These are phyloP conservation scores for Pachycephus smyrnensis DNA, from an alignment of 2,888 invertebrate species.

Conservation along the genomic window DNA sequence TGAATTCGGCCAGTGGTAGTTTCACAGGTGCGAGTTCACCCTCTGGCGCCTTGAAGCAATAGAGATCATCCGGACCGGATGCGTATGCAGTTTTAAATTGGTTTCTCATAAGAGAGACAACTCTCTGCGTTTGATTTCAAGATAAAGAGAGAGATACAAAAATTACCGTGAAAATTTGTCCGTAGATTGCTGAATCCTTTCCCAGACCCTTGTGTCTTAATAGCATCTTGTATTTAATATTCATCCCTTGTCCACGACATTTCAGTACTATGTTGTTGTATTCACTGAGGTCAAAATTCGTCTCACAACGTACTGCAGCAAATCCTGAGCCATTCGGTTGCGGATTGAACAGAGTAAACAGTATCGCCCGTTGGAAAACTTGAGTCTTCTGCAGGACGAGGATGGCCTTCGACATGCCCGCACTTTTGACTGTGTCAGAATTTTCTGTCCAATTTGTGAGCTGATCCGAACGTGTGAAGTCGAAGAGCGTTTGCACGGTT, in stretches of 20 bases:
- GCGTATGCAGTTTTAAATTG: background rate
- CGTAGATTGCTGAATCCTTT: slow-evolving; percentile 59
- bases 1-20: slow-evolving; percentile 62
- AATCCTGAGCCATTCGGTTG: slow-evolving; percentile 67
- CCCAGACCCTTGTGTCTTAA: slow-evolving; percentile 60
- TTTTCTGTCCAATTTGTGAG: slow-evolving; percentile 62
- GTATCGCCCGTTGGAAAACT: slow-evolving; percentile 61
- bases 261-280: slow-evolving; percentile 54
- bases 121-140: background rate
- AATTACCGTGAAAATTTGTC: slow-evolving; percentile 61
- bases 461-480: slow-evolving; percentile 48
- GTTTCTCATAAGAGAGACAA: background rate
- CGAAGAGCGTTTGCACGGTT: slow-evolving; percentile 41
- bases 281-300: slow-evolving; percentile 54
- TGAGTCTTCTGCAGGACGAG: slow-evolving; percentile 63
- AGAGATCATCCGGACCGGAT: background rate
- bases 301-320: slow-evolving; percentile 60
- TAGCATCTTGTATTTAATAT: slow-evolving; percentile 63
- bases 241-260: slow-evolving; percentile 63
- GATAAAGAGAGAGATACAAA: background rate
- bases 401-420: slow-evolving; percentile 66
- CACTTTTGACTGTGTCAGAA: slow-evolving; percentile 63
- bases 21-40: slow-evolving; percentile 53
- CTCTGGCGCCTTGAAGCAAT: slow-evolving; percentile 50
- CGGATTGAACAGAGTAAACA: slow-evolving; percentile 67